Evolutionary conservation across 2,888 invertebrate species (phyloP), one percentile per base, ranked within the genome.

Genomic region (Xestia c-nigrum): DNA sequence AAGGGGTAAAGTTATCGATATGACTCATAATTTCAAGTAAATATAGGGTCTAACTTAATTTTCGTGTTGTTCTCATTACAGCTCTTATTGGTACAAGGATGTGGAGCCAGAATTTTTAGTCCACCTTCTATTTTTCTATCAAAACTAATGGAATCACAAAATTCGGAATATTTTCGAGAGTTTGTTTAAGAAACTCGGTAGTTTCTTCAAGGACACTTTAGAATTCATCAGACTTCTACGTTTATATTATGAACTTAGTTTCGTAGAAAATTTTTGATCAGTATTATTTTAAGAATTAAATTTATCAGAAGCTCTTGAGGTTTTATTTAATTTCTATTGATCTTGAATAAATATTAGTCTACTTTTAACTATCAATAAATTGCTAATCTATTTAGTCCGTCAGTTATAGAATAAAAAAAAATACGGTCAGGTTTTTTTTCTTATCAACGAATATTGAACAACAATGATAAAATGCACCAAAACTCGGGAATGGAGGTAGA

Each of bases 121-220:
- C 5, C n/a, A 55, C n/a, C 12, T 55, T n/a, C 3, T 10, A 50
- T 14, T 0, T 47, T 14, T n/a, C n/a, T n/a, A n/a, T n/a, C 38
- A 21, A 55, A 61, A 75, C 16, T 40, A 66, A 80, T 47, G 40
- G 40, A 59, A 10, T 74, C 59, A 66, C 24, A 59, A 80, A 74
- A 61, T 61, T 66, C 6, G 21, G 38, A 14, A n/a, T 40, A 31
- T 47, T 21, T 66, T 52, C 31, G 52, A 61, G 66, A 74, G 52
- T 80, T 78, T 12, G 12, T n/a, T 61, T 31, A 46, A 66, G 66
- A 40, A n/a, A 31, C 19, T 61, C 14, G 5, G 40, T 66, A 66
- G 61, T 80, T 73, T 52, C 38, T 74, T 66, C 40, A 63, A 74
- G 46, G 52, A 52, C 61, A 47, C 59, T 81, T 67, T 9, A 61